Conservation (phyloP, 2,113 vertebrate genomes). For the Xiphorhynchus elegans region DNA sequence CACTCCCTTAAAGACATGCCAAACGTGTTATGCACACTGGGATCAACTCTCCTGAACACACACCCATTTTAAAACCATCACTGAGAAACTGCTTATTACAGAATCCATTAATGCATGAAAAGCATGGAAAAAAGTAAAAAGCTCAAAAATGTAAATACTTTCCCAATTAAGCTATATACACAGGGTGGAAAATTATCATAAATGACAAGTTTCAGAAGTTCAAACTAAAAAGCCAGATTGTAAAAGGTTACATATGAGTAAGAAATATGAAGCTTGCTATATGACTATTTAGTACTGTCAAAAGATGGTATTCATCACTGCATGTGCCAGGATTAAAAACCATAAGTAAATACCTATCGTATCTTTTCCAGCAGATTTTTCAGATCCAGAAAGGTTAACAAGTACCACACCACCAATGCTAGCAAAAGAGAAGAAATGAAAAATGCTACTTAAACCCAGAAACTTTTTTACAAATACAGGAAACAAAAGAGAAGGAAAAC, state of each 20-base stretch:
- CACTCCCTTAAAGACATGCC: background rate
- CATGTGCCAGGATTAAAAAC: background rate
- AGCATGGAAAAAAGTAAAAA: background rate
- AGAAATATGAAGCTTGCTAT: background rate
- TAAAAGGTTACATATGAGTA: background rate
- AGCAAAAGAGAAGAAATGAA: slow-evolving; percentile 41
- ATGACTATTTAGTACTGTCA: background rate
- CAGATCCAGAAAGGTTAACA: slow-evolving; percentile 91
- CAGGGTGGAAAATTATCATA: background rate
- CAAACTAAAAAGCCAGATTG: background rate
- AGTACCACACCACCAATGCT: slow-evolving; percentile 93
- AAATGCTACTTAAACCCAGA: background rate
- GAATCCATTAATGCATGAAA: background rate
- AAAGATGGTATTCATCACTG: background rate
- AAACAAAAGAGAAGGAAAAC: background rate
- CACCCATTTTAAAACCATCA: background rate
- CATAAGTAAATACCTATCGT: slow-evolving; percentile 78
- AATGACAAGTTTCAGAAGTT: background rate
- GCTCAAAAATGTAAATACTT: background rate
- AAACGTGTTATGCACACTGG: background rate
- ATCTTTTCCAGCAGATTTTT: slow-evolving; percentile 84
- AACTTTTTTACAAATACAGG: background rate
- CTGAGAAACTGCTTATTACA: background rate
- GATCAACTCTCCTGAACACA: background rate
- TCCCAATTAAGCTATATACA: background rate